These are phyloP conservation scores for Lithophane socia DNA, from an alignment of 2,888 invertebrate genomes.

Conservation along the genomic window DNA sequence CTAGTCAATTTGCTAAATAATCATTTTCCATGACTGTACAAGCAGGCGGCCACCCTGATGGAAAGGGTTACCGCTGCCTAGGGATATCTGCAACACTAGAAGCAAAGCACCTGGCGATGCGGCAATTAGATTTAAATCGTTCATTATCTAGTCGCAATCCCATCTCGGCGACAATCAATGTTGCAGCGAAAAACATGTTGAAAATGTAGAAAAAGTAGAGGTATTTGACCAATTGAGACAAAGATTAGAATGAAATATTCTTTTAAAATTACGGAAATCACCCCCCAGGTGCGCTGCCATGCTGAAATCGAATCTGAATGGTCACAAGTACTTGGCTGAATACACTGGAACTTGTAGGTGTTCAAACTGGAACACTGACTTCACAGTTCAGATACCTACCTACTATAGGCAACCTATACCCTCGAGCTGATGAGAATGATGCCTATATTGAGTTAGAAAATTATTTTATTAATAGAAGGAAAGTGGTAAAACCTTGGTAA, in stretches of 20 bases:
- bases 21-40: background rate
- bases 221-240: background rate
- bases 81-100: background rate
- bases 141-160: no score
- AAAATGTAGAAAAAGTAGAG: background rate
- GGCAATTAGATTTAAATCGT: background rate
- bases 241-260: background rate
- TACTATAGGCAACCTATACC: background rate
- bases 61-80: background rate
- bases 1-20: background rate
- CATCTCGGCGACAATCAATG: background rate
- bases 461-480: background rate
- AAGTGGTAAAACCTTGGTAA: conserved; percentile 8
- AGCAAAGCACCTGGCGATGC: background rate
- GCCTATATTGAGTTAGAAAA: background rate
- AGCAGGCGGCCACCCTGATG: background rate
- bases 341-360: background rate
- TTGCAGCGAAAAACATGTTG: background rate
- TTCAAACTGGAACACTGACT: background rate
- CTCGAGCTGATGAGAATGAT: background rate
- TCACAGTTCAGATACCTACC: background rate
- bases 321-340: background rate
- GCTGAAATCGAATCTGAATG: background rate
- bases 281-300: no score
- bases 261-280: background rate